Percentiles rank a stretch among this genome's conserved stretches.
These are phyloP conservation scores for Syritta pipiens DNA, from an alignment of 2,888 invertebrate species.

Conservation along the genomic window DNA sequence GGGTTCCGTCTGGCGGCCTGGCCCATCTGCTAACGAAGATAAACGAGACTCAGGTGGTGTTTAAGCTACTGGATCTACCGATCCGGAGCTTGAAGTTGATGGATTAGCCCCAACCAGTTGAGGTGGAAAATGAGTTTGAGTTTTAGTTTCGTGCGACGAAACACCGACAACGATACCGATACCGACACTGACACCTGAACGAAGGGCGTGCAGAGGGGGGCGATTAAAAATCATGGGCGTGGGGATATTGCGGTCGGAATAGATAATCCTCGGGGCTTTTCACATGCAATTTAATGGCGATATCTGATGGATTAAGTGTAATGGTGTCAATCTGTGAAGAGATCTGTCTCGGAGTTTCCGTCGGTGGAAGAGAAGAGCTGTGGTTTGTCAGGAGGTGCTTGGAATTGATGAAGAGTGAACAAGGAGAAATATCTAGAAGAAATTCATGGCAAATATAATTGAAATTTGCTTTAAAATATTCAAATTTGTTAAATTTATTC, in stretches of 20 bases:
- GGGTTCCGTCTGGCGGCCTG: conserved; percentile 22
- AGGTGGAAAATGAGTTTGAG: conserved; percentile 41
- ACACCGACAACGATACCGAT: conserved; percentile 19
- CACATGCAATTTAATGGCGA: conserved; percentile 6
- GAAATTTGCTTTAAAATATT: no score
- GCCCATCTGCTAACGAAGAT: conserved; percentile 62
- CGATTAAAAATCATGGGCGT: conserved; percentile 1
- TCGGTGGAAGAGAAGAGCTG: neutral
- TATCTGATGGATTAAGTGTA: conserved; percentile 31
- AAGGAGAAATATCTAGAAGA: no score
- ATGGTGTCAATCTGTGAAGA: conserved; percentile 27
- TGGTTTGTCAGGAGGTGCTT: neutral
- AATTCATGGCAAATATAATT: no score
- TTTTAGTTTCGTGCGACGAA: neutral
- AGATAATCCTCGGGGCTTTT: conserved; percentile 10
- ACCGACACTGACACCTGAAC: no score
- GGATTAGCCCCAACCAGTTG: conserved; percentile 42
- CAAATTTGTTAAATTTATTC: no score
- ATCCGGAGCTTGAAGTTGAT: conserved; percentile 57
- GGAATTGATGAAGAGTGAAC: no score
- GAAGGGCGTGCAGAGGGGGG: no score
- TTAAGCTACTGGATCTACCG: conserved; percentile 50
- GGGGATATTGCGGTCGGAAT: neutral
- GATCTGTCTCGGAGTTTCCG: no score
- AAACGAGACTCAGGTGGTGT: conserved; percentile 64